Conservation (phyloP, 1,140 invertebrate species). For the Drosophila obscura region DNA sequence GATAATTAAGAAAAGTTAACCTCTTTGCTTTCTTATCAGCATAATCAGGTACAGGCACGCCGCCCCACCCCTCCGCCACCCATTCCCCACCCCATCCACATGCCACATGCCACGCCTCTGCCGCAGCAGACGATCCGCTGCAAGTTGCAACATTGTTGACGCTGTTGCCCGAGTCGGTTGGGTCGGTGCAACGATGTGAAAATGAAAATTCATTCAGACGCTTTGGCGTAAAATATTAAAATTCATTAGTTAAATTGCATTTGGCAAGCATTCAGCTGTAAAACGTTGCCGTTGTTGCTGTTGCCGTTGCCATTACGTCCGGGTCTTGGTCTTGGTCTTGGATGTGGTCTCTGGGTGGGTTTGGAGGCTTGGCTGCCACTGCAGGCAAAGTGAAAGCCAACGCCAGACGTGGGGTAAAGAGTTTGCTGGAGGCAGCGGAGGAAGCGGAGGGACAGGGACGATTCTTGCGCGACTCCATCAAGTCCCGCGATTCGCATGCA, state of each 20-base stretch:
- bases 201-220: conserved; percentile 82
- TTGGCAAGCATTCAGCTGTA: conserved; percentile 81
- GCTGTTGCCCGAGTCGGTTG: conserved; percentile 29
- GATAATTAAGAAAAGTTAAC: conserved; percentile 82
- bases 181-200: conserved; percentile 83
- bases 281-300: conserved; percentile 56
- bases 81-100: no score
- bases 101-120: neutral
- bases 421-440: conserved; percentile 1
- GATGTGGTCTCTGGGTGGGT: conserved; percentile 34
- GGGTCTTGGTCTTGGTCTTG: conserved; percentile 40
- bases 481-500: conserved; percentile 29
- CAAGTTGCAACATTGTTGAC: conserved; percentile 55
- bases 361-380: conserved; percentile 41
- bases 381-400: conserved; percentile 53
- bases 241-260: conserved; percentile 83
- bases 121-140: conserved; percentile 24
- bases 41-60: conserved; percentile 68
- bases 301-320: conserved; percentile 37
- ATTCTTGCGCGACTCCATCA: conserved; percentile 37
- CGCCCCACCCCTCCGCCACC: neutral
- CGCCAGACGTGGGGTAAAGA: conserved; percentile 12
- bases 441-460: neutral
- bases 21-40: conserved; percentile 78
- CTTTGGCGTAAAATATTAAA: conserved; percentile 83